Evolutionary conservation across 37 sponge, comb jelly and placozoan species (phyloP), one percentile per base, ranked within the genome.

Genomic region (Chondrosia reniformis): DNA sequence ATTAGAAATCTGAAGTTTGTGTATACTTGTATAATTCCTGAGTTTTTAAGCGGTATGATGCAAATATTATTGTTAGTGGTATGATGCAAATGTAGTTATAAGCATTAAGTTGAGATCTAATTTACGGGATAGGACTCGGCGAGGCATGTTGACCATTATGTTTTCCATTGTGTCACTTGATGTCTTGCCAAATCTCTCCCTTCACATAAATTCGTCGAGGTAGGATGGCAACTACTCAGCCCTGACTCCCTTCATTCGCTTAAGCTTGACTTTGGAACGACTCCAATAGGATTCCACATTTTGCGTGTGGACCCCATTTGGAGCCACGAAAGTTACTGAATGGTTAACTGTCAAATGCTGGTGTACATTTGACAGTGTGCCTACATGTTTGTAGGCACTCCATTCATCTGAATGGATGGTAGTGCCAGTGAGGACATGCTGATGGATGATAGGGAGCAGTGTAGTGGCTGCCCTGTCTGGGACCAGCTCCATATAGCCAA

Each of bases 181-280:
- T 37, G 74, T 79, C 13, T 15, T 36, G 8, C 87, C 81, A 25
- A 42, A 66, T 24, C 88, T 46, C 55, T 87, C 92, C 58, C 78
- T 33, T 85, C 85, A 87, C 88, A 91, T 88, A 63, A 87, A 91
- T 43, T 91, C 84, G 65, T 87, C 87, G 45, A 91, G 45, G 52
- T 91, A 86, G 28, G 32, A 46, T 83, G 74, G 56, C 45, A 40
- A n/a, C n/a, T n/a, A n/a, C n/a, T n/a, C n/a, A n/a, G n/a, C n/a
- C n/a, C n/a, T n/a, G n/a, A n/a, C n/a, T 24, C 87, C 84, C 33
- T 55, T 87, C 91, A 91, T 91, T 0, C 61, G 34, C 49, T 91
- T 91, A 32, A 88, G 55, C 57, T 84, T 81, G 1, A 27, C 55
- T 38, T 91, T 91, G 2, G 71, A 82, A 15, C 83, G n/a, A n/a